Conservation (phyloP, 1,140 invertebrate genomes). For the Chymomyza costata region DNA sequence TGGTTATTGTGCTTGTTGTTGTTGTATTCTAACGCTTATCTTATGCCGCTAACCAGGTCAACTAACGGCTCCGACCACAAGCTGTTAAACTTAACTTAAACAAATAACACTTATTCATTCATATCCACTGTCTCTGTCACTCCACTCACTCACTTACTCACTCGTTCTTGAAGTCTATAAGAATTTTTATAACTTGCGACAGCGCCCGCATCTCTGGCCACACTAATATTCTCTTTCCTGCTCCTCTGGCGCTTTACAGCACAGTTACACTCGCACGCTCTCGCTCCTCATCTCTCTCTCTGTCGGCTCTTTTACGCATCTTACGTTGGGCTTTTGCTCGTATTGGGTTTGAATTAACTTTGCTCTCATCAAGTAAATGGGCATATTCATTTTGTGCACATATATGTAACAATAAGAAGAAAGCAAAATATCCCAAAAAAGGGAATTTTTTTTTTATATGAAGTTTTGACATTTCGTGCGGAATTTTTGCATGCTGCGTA, state of each 20-base stretch:
- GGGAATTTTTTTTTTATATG: too few relatives aligned
- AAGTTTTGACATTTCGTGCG: too few relatives aligned
- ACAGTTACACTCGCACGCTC: constrained; percentile 5
- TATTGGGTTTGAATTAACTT: too few relatives aligned
- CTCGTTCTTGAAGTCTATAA: neutral
- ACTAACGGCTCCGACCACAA: constrained; percentile 65
- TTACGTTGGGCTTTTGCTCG: too few relatives aligned
- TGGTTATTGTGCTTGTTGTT: constrained; percentile 25
- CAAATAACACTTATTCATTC: constrained; percentile 62
- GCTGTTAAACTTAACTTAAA: constrained; percentile 66
- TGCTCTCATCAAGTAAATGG: too few relatives aligned
- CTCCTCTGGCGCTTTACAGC: too few relatives aligned
- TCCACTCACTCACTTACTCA: constrained; percentile 3
- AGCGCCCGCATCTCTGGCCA: constrained; percentile 30
- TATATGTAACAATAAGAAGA: too few relatives aligned
- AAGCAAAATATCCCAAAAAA: too few relatives aligned
- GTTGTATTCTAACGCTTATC: constrained; percentile 44
- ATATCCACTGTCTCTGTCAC: constrained; percentile 2
- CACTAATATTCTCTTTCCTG: neutral
- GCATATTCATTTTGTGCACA: too few relatives aligned
- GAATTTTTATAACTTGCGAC: too few relatives aligned
- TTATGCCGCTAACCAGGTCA: constrained; percentile 59
- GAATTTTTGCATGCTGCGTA: too few relatives aligned
- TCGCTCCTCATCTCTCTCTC: constrained; percentile 2
- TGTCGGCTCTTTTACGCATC: constrained; percentile 4